Evolutionary conservation across 2,113 vertebrate species (phyloP).

Genomic region (Neotragus pygmaeus): DNA sequence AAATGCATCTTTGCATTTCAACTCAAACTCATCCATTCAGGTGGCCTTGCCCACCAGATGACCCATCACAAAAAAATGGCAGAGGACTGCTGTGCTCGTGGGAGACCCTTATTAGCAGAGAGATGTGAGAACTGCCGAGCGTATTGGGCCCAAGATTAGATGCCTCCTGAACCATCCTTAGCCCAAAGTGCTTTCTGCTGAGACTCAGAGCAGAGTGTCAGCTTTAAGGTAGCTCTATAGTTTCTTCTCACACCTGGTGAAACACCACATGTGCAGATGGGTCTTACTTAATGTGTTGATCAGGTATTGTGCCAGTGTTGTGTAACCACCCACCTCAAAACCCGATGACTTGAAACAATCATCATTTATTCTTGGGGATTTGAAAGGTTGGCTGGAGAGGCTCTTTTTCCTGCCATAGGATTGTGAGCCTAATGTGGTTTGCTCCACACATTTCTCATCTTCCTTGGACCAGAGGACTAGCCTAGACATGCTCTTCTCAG

Average conservation of each 20-base stretch:
- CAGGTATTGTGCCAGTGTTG: background rate
- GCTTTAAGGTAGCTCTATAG: background rate
- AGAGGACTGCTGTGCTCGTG: background rate
- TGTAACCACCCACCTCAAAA: background rate
- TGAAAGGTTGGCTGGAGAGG: background rate
- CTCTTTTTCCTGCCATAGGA: background rate
- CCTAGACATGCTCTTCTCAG: background rate
- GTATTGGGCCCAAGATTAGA: background rate
- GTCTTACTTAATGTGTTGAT: background rate
- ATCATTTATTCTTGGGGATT: background rate
- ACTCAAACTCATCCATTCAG: background rate
- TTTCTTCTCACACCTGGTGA: background rate
- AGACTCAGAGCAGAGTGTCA: background rate
- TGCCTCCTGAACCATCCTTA: background rate
- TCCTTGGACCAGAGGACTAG: background rate
- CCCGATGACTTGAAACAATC: background rate
- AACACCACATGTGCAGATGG: background rate
- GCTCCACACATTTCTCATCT: background rate
- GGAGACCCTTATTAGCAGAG: background rate
- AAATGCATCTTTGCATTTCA: background rate
- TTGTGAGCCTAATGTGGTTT: background rate
- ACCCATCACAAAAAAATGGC: background rate
- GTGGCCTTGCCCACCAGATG: background rate
- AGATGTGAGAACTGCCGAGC: background rate
- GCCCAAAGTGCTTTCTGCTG: background rate